These are phyloP conservation scores for Agrochola lychnidis DNA, from an alignment of 2,888 invertebrate genomes.

Conservation along the genomic window DNA sequence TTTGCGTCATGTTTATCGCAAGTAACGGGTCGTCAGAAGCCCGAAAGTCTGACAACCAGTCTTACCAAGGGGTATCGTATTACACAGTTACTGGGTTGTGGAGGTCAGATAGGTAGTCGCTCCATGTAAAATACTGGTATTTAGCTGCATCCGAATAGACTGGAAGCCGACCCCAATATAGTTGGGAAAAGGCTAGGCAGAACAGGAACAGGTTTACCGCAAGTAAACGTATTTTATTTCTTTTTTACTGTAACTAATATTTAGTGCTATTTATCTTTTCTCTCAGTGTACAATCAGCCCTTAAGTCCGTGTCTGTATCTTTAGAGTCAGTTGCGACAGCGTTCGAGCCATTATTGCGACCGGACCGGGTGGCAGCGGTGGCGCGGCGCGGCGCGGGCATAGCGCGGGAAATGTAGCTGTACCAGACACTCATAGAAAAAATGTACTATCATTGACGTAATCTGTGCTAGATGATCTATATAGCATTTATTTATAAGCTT, in stretches of 20 bases:
- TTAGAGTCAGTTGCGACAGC: conserved; percentile 61
- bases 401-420: conserved; percentile 53
- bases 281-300: conserved; percentile 23
- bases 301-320: conserved; percentile 41
- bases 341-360: conserved; percentile 63
- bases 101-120: no score
- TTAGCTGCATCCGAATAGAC: no score
- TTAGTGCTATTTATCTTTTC: not conserved
- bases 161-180: no score
- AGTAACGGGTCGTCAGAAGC: no score
- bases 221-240: no score
- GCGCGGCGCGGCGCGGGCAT: not conserved
- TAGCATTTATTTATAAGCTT: not conserved
- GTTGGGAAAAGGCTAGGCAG: no score
- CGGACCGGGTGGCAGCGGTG: conserved; percentile 1
- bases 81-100: no score
- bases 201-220: no score
- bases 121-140: no score
- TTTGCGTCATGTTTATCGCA: no score
- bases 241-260: not conserved
- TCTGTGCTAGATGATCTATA: conserved; percentile 30
- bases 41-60: no score
- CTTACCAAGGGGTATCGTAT: no score
- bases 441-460: conserved; percentile 31
- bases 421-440: conserved; percentile 49